phyloP scores from a whole-genome alignment of 1,140 invertebrate genomes.

The Acromyrmex charruanus region DNA sequence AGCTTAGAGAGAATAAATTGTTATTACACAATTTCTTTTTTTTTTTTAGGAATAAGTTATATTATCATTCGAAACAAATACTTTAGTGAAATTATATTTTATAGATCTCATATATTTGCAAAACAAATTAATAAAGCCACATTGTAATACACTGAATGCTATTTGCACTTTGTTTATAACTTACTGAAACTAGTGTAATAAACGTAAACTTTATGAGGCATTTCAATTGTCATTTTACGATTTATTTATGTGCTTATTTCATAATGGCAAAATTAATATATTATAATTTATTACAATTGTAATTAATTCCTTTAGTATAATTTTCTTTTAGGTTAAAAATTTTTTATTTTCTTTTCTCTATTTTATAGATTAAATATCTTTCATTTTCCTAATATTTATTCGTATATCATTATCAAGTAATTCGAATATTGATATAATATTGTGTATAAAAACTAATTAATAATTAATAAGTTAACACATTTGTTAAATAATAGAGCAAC shows the following conservation, averaged over 20 bases:
- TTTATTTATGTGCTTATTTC: not conserved
- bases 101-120: not conserved
- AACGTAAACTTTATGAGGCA: not conserved
- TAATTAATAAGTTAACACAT: not conserved
- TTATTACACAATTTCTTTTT: too few species aligned
- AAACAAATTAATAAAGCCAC: not conserved
- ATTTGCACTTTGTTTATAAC: not conserved
- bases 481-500: not conserved
- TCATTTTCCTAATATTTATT: not conserved
- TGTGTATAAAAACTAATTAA: not conserved
- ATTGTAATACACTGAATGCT: not conserved
- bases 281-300: not conserved
- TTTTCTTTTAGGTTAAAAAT: not conserved
- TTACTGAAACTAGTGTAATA: conserved; percentile 5
- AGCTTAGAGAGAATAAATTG: not conserved
- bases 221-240: not conserved
- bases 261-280: not conserved
- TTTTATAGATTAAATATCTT: not conserved
- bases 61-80: not conserved
- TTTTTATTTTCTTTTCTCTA: not conserved
- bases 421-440: not conserved
- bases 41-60: not conserved
- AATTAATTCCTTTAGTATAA: not conserved
- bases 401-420: not conserved
- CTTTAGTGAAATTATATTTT: not conserved